Evolutionary conservation across 2,888 invertebrate species (phyloP), one percentile per base, ranked within the genome.

Genomic region (Esperia sulphurella): DNA sequence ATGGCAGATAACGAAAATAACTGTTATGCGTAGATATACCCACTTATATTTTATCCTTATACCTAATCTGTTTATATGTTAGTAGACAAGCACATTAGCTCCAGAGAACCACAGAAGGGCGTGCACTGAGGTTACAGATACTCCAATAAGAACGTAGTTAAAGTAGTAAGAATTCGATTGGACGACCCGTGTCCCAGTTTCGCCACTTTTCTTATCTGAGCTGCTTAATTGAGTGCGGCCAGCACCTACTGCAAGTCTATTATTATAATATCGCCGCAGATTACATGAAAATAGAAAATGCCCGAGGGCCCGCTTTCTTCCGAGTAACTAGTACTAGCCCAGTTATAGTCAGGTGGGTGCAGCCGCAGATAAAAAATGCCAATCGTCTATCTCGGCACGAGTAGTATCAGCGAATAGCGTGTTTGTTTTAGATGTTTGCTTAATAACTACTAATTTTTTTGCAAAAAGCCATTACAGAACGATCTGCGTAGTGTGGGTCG

Each of bases 281-380:
- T 85, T 84, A 77, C 73, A 80, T 63, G 75, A 81, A 85, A 84
- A 85, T 83, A 82, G 84, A 83, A 84, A 86, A 82, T 76, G 72
- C 77, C 76, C 62, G 75, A 80, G 81, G 82, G 84, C 78, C 74
- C 75, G 75, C 84, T 86, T 85, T 86, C 85, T 81, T 83, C 63
- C 63, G 50, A 70, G 69, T 57, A 60, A 57, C 60, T 53, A 54
- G 59, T 54, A 52, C 60, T 60, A 56, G 71, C 76, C 79, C 64
- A 78, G 74, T 73, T 83, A 65, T 57, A 52, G 66, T 57, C 65
- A 61, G 65, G 59, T 77, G 75, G 76, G 74, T 66, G 74, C 70
- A 68, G 68, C 59, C 61, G 59, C 62, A 58, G 53, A 60, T 59
- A 70, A 73, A 63, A 72, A 70, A 68, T 63, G 60, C 57, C 59